These are phyloP conservation scores for Halichoerus grypus DNA, from an alignment of 2,113 vertebrate species.

Conservation along the genomic window DNA sequence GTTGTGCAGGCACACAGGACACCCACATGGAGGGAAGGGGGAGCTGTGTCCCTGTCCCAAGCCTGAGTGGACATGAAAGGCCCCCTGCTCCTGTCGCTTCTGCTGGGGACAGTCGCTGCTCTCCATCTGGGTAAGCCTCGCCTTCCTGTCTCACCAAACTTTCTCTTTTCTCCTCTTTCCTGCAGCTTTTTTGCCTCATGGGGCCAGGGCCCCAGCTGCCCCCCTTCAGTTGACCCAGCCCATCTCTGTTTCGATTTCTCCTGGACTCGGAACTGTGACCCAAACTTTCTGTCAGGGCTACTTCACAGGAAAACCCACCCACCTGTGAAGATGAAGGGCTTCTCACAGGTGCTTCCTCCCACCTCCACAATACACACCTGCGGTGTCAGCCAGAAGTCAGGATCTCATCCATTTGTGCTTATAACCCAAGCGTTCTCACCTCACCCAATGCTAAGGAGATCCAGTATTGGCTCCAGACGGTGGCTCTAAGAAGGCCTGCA, in stretches of 20 bases:
- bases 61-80: neutral
- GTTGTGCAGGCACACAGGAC: neutral
- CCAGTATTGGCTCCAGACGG: neutral
- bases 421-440: neutral
- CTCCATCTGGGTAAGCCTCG: slow-evolving; percentile 29
- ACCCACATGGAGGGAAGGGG: neutral
- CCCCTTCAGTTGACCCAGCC: neutral
- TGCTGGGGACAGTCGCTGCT: slow-evolving; percentile 47
- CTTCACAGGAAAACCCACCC: neutral
- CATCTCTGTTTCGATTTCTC: neutral
- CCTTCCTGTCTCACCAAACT: too few species aligned
- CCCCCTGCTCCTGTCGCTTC: neutral
- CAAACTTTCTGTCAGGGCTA: neutral
- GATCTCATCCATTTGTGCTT: neutral
- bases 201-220: neutral
- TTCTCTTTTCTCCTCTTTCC: neutral
- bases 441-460: neutral
- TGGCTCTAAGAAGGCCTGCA: rapidly evolving
- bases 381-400: neutral
- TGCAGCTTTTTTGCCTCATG: rapidly evolving
- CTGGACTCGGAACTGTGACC: neutral
- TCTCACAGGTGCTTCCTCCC: neutral
- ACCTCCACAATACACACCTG: rapidly evolving
- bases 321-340: neutral
- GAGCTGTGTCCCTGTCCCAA: neutral